phyloP scores from a whole-genome alignment of 1,140 invertebrate species.

The Meteorus sp. region DNA sequence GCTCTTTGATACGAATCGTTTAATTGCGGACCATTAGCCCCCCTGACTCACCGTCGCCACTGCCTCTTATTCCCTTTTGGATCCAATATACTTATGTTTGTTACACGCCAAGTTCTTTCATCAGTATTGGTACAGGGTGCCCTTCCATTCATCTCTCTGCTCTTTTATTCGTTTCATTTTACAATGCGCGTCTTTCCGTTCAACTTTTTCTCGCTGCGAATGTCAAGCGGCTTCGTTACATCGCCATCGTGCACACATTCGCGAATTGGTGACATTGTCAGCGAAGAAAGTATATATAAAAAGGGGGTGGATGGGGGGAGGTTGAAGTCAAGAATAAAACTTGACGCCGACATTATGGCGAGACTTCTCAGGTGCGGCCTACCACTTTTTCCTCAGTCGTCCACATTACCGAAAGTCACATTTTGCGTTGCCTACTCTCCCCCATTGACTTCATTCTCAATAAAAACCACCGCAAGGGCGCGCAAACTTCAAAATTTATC shows the following conservation, averaged over 20 bases:
- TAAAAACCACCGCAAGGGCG: too few species aligned
- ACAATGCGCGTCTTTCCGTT: constrained; percentile 40
- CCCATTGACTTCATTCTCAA: constrained; percentile 2
- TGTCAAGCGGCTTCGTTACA: constrained; percentile 31
- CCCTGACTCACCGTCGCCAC: constrained; percentile 32
- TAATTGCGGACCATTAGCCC: constrained; percentile 61
- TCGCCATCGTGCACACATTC: constrained; percentile 19
- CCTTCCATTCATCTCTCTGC: constrained; percentile 8
- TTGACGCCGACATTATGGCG: constrained; percentile 20
- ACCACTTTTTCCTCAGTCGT: constrained; percentile 22
- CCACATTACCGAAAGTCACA: constrained; percentile 10
- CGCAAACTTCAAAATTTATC: too few species aligned
- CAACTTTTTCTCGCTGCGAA: constrained; percentile 57
- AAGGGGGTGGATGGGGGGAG: background rate
- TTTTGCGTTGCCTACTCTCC: background rate
- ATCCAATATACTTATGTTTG: too few species aligned
- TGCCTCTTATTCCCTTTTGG: constrained; percentile 24
- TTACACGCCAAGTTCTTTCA: constrained; percentile 14
- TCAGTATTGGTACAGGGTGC: constrained; percentile 1
- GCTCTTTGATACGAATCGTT: constrained; percentile 60
- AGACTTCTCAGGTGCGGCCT: background rate
- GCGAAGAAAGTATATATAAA: too few species aligned
- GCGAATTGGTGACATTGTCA: constrained; percentile 19
- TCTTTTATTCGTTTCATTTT: constrained; percentile 11
- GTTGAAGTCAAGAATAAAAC: background rate